These are phyloP conservation scores for Thymelicus acteon DNA, from an alignment of 2,888 invertebrate genomes.

Conservation along the genomic window DNA sequence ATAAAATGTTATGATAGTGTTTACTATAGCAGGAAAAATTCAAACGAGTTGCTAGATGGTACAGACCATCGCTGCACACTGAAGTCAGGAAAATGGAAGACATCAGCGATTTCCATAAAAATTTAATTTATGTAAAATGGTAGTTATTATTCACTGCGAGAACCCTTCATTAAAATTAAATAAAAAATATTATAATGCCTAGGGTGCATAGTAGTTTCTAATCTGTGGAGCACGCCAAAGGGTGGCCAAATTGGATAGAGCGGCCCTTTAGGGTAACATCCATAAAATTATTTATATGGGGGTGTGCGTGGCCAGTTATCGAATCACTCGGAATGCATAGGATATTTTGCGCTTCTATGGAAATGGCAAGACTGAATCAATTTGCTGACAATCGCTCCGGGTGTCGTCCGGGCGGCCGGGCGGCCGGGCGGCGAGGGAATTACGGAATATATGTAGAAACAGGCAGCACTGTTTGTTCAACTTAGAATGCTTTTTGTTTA, in stretches of 20 bases:
- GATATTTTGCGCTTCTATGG: slow-evolving; percentile 65
- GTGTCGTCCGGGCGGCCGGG: slow-evolving; percentile 42
- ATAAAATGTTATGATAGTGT: no score
- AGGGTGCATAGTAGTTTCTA: slow-evolving; percentile 37
- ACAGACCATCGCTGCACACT: no score
- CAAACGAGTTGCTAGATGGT: no score
- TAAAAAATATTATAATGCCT: neutral
- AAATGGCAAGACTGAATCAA: slow-evolving; percentile 53
- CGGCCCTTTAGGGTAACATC: slow-evolving; percentile 58
- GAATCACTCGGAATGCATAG: slow-evolving; percentile 75
- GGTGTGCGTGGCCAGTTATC: slow-evolving; percentile 64
- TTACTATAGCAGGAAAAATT: no score
- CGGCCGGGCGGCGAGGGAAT: slow-evolving; percentile 39
- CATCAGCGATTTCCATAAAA: no score
- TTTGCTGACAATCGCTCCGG: slow-evolving; percentile 54
- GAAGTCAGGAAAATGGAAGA: no score
- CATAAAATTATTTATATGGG: slow-evolving; percentile 68
- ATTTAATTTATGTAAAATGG: no score
- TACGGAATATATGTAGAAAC: slow-evolving; percentile 28
- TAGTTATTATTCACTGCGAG: no score
- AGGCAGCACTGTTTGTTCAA: slow-evolving; percentile 7
- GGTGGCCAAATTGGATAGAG: slow-evolving; percentile 58
- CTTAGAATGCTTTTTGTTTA: slow-evolving; percentile 6
- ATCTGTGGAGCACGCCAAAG: slow-evolving; percentile 44
- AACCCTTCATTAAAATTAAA: neutral